These are phyloP conservation scores for Geotria australis DNA, from an alignment of 2,797 vertebrate genomes.

Conservation along the genomic window DNA sequence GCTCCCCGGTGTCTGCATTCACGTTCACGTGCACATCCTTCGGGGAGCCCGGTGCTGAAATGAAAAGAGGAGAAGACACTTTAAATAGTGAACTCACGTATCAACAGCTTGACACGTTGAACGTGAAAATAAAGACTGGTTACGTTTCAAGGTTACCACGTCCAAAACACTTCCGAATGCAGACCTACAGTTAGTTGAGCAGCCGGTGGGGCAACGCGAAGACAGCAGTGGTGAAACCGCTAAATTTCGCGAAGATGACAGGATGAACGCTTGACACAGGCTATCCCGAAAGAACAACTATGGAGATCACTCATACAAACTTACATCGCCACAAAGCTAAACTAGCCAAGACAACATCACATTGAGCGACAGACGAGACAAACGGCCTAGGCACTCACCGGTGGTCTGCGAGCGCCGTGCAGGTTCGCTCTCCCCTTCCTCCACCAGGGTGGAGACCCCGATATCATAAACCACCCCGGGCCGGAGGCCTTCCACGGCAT, in stretches of 20 bases:
- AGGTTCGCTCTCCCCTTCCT: background rate
- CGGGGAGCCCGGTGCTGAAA: constrained; percentile 54
- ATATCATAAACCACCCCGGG: background rate
- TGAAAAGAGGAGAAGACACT: background rate
- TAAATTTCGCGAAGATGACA: too few species aligned
- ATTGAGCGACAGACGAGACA: too few species aligned
- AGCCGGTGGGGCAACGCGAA: too few species aligned
- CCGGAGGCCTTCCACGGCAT: background rate
- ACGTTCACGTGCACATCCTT: constrained; percentile 37
- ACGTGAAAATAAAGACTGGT: background rate
- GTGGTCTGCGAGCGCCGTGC: background rate
- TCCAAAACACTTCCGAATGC: background rate
- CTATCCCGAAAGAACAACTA: too few species aligned
- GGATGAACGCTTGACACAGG: too few species aligned
- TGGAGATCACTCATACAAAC: too few species aligned
- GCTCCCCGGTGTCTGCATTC: constrained; percentile 32
- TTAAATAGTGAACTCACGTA: too few species aligned
- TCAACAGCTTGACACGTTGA: too few species aligned
- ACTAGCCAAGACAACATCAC: too few species aligned
- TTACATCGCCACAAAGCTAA: too few species aligned
- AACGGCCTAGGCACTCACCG: background rate
- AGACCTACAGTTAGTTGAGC: background rate
- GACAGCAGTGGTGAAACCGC: too few species aligned
- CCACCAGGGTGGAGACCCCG: background rate
- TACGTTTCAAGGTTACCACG: background rate